A percentile compares a stretch with the other conserved stretches of the same genome.
Evolutionary conservation across 2,113 vertebrate genomes (phyloP).

Genomic region (Pagrus major): DNA sequence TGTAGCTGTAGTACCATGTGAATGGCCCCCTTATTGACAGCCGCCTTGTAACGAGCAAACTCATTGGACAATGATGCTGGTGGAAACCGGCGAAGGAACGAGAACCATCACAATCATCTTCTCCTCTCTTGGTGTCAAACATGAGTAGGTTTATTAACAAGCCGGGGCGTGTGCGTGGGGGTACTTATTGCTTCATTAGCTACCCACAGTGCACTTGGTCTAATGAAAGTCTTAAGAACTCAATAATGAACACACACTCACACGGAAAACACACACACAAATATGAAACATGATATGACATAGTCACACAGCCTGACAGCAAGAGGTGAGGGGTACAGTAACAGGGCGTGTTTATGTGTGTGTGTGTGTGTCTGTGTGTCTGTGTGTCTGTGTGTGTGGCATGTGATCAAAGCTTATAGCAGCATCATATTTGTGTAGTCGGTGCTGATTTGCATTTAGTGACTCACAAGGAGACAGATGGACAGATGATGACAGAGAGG

Average conservation of each 20-base stretch:
- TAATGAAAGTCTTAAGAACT: conserved; percentile 29
- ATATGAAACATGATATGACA: background rate
- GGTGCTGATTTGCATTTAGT: conserved; percentile 65
- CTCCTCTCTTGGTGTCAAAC: conserved; percentile 13
- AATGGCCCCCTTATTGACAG: background rate
- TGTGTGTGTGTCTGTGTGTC: background rate
- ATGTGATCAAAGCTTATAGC: conserved; percentile 59
- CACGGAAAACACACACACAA: background rate
- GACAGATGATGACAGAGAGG: conserved; percentile 65
- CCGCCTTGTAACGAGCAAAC: conserved; percentile 1
- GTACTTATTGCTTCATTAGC: conserved; percentile 28
- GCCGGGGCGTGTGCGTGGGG: background rate
- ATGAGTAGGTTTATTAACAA: conserved; percentile 7
- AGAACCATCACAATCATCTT: conserved; percentile 16
- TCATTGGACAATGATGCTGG: background rate
- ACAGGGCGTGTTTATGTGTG: background rate
- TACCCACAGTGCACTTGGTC: conserved; percentile 20
- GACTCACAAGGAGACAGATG: conserved; percentile 72
- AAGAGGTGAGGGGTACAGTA: conserved; percentile 13
- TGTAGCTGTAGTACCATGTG: background rate
- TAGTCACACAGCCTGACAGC: conserved; percentile 13
- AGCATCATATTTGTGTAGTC: conserved; percentile 48
- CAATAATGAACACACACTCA: conserved; percentile 1
- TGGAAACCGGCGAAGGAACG: conserved; percentile 6
- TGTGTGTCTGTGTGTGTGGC: background rate